A percentile compares a stretch with the other conserved stretches of the same genome.
These are phyloP conservation scores for Gobionotothen gibberifrons DNA, from an alignment of 2,797 vertebrate genomes.

Conservation along the genomic window DNA sequence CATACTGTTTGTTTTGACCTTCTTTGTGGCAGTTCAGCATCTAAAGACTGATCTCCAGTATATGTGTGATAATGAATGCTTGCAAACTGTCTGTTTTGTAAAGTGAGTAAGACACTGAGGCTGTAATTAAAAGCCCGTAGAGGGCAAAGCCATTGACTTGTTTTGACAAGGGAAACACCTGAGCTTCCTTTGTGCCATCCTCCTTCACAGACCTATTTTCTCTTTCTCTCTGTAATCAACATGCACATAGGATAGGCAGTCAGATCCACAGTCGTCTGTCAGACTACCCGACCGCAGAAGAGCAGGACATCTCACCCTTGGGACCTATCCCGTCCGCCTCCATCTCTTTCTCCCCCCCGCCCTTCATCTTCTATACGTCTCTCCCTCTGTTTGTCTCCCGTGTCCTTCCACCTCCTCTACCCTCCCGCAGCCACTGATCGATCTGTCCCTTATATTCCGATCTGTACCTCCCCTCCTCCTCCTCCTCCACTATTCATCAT, in stretches of 20 bases:
- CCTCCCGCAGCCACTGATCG: slow-evolving; percentile 47
- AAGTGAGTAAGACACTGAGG: slow-evolving; percentile 2
- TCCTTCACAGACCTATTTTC: slow-evolving; percentile 23
- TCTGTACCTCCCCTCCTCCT: neutral
- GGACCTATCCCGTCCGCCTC: slow-evolving; percentile 57
- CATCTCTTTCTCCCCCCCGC: slow-evolving; percentile 21
- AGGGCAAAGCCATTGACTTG: slow-evolving; percentile 49
- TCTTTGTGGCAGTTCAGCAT: slow-evolving; percentile 2
- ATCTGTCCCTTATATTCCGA: slow-evolving; percentile 60
- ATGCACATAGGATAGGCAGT: slow-evolving; percentile 71
- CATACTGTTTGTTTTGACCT: neutral
- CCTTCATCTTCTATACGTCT: slow-evolving; percentile 44
- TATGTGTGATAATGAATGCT: neutral
- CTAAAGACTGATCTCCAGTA: neutral
- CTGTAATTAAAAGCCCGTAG: slow-evolving; percentile 45
- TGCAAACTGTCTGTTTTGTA: neutral
- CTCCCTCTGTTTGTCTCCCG: slow-evolving; percentile 27
- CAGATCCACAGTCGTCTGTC: slow-evolving; percentile 67
- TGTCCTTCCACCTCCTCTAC: slow-evolving; percentile 40
- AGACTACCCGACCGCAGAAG: slow-evolving; percentile 55
- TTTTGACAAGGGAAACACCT: slow-evolving; percentile 67
- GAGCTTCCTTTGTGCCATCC: slow-evolving; percentile 67
- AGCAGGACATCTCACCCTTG: slow-evolving; percentile 69
- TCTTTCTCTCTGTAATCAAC: slow-evolving; percentile 67
- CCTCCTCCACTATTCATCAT: slow-evolving; percentile 31